Percentiles rank a stretch among this genome's conserved stretches.
These are phyloP conservation scores for Tenrec ecaudatus DNA, from an alignment of 2,113 vertebrate species.

Conservation along the genomic window DNA sequence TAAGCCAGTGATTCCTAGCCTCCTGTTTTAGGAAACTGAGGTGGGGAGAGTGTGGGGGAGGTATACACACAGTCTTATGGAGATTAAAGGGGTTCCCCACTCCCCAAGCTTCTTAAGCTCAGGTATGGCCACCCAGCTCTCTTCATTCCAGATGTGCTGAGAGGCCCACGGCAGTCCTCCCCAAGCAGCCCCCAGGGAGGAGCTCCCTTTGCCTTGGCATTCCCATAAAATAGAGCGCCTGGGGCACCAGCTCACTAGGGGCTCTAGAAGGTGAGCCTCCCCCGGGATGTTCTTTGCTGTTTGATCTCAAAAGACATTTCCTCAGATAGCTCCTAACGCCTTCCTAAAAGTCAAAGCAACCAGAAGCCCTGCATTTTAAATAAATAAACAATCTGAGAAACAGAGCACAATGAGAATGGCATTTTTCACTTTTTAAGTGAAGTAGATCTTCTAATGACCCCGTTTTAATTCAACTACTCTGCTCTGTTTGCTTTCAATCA, in stretches of 20 bases:
- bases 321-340: conserved; percentile 11
- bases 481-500: conserved; percentile 29
- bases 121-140: fast-evolving
- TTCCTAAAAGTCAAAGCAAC: conserved; percentile 47
- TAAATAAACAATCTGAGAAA: neutral
- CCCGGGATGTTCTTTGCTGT: neutral
- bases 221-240: neutral
- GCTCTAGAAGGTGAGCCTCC: neutral
- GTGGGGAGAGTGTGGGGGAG: no score
- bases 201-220: neutral
- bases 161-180: neutral
- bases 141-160: fast-evolving
- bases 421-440: conserved; percentile 19
- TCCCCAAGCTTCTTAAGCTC: fast-evolving
- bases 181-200: neutral
- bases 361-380: conserved; percentile 8
- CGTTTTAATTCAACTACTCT: conserved; percentile 40
- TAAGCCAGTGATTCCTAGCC: neutral
- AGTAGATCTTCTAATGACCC: conserved; percentile 32
- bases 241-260: neutral
- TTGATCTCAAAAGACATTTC: conserved; percentile 41
- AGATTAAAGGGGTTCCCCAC: no score
- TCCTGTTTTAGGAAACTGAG: no score
- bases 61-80: neutral
- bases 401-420: neutral